Evolutionary conservation across 2,888 invertebrate species (phyloP).

Genomic region (Heteropelma amictum): DNA sequence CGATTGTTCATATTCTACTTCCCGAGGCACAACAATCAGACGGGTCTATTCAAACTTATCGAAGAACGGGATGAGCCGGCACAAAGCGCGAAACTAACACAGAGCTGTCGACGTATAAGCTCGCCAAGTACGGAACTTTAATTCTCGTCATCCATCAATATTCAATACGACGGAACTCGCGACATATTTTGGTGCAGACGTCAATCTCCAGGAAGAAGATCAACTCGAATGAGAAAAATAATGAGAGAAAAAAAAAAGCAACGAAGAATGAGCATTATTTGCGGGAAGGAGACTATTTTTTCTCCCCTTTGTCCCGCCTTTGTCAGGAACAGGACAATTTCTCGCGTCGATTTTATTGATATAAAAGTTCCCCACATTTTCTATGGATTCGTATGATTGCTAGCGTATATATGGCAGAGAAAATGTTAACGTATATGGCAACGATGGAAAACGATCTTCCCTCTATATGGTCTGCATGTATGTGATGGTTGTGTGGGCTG

Average conservation of each 20-base stretch:
- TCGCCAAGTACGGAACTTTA: background rate
- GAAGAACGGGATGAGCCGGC: background rate
- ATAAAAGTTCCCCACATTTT: too few relatives aligned
- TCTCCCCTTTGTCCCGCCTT: too few relatives aligned
- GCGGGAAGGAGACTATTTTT: too few relatives aligned
- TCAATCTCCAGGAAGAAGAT: background rate
- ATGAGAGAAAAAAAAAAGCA: background rate
- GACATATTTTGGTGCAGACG: background rate
- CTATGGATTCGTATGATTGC: too few relatives aligned
- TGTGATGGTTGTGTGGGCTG: too few relatives aligned
- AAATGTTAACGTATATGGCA: too few relatives aligned
- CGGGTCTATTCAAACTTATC: background rate
- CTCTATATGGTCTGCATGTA: too few relatives aligned
- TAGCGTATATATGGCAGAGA: too few relatives aligned
- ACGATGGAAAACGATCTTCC: too few relatives aligned
- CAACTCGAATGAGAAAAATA: background rate
- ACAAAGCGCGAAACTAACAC: background rate
- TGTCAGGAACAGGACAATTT: too few relatives aligned
- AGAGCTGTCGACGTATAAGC: too few relatives aligned
- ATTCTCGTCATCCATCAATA: background rate
- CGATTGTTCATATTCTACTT: conserved; percentile 8
- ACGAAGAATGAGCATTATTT: background rate
- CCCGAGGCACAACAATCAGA: conserved; percentile 5
- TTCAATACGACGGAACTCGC: background rate
- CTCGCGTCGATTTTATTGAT: too few relatives aligned